These are phyloP conservation scores for Parnassius apollo DNA, from an alignment of 2,888 invertebrate genomes.

Conservation along the genomic window DNA sequence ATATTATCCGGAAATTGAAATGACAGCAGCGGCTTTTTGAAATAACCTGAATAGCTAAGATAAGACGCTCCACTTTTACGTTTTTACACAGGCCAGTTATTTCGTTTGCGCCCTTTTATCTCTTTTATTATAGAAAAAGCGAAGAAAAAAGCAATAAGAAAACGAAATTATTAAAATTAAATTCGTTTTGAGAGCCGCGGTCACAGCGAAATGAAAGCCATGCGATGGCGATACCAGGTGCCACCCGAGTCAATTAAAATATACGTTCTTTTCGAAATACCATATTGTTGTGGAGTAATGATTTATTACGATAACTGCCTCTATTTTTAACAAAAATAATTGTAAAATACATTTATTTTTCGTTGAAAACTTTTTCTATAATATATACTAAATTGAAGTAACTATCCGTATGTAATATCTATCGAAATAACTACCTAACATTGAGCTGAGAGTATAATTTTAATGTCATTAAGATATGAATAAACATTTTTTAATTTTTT, in stretches of 20 bases:
- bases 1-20: background rate
- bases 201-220: background rate
- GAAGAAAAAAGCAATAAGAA: background rate
- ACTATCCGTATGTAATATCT: too few species aligned
- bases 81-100: background rate
- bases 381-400: too few species aligned
- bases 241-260: background rate
- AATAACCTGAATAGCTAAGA: background rate
- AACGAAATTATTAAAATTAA: background rate
- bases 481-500: too few species aligned
- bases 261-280: background rate
- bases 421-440: too few species aligned
- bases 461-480: too few species aligned
- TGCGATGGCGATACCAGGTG: slow-evolving; percentile 2
- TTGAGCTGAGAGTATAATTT: too few species aligned
- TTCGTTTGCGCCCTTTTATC: background rate
- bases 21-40: background rate
- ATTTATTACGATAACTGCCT: too few species aligned
- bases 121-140: slow-evolving; percentile 1
- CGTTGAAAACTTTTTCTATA: too few species aligned
- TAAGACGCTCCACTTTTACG: background rate
- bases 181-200: background rate
- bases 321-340: too few species aligned
- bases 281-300: too few species aligned
- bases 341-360: too few species aligned